Evolutionary conservation across 2,113 vertebrate species (phyloP).

Genomic region (Oostethus manadensis): DNA sequence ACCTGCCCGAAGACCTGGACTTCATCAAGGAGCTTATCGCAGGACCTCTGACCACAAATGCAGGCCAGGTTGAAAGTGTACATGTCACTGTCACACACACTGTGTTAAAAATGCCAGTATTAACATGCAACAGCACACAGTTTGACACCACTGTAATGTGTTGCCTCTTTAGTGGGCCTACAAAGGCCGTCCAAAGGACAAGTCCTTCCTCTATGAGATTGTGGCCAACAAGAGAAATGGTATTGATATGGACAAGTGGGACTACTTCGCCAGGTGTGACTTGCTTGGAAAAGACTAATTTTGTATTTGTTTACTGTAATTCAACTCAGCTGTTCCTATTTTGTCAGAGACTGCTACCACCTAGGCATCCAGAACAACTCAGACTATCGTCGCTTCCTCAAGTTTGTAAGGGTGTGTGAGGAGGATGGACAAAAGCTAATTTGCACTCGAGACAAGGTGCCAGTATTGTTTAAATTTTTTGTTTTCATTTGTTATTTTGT

Average conservation of each 20-base stretch:
- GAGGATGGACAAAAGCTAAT: slow-evolving; percentile 76
- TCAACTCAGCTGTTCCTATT: background rate
- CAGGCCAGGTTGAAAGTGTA: slow-evolving; percentile 9
- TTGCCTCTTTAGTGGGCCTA: slow-evolving; percentile 77
- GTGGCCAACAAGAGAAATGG: slow-evolving; percentile 92
- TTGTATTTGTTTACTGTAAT: background rate
- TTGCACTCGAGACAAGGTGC: slow-evolving; percentile 91
- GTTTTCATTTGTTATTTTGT: background rate
- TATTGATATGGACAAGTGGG: slow-evolving; percentile 98
- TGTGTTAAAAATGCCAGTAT: background rate
- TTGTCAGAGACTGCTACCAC: slow-evolving; percentile 86
- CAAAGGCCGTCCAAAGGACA: slow-evolving; percentile 77
- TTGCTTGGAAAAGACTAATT: background rate
- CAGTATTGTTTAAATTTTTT: no score
- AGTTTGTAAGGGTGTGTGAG: slow-evolving; percentile 86
- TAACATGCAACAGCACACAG: background rate
- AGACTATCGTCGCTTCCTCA: slow-evolving; percentile 83
- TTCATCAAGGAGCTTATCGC: slow-evolving; percentile 93
- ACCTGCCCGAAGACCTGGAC: slow-evolving; percentile 77
- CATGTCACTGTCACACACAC: slow-evolving; percentile 38
- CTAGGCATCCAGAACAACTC: slow-evolving; percentile 93
- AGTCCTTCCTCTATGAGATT: slow-evolving; percentile 93
- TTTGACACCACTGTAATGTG: background rate
- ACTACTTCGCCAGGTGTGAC: slow-evolving; percentile 91
- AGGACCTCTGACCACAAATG: slow-evolving; percentile 65